Evolutionary conservation across 2,888 invertebrate genomes (phyloP), one percentile per base, ranked within the genome.

Genomic region (Acanthacorydalis orientalis): DNA sequence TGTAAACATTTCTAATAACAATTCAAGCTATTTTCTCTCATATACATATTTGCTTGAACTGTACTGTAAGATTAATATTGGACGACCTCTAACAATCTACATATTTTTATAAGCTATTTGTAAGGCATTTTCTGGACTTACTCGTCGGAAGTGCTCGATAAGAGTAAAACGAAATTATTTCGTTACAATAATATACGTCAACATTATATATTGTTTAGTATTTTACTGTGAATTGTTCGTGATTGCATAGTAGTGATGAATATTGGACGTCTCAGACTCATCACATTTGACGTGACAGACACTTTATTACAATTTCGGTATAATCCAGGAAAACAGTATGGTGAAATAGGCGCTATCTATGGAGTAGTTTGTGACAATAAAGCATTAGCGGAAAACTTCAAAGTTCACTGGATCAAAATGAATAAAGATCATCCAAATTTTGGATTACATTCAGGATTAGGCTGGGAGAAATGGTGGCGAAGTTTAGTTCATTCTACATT

Each of bases 201-300:
- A n/a, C n/a, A n/a, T n/a, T n/a, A n/a, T n/a, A n/a, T n/a, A n/a
- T n/a, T n/a, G n/a, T n/a, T n/a, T n/a, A n/a, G n/a, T n/a, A n/a
- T n/a, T 35, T 35, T 10, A n/a, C 10, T 37, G 7, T 35, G n/a
- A 35, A 35, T 11, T n/a, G 10, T 11, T 11, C 35, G 10, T 35
- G n/a, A 35, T 35, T 35, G n/a, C n/a, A 11, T 35, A 35, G n/a
- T 23, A 48, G 49, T 47, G 52, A 72, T 73, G 72, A 65, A 64
- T 52, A 56, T 72, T 49, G 62, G 69, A 42, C 65, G 65, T 40
- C 66, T 79, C 33, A 72, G 74, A 52, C 61, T 87, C 55, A 73
- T 92, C 46, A 92, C 92, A 10, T 89, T 92, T 62, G 92, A 92
- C 65, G 82, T 85, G 47, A 91, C 88, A 11, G 86, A 87, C 55